Percentiles rank a stretch among this genome's conserved stretches.
phyloP scores from a whole-genome alignment of 2,797 vertebrate species.

The Lacerta bilineata region DNA sequence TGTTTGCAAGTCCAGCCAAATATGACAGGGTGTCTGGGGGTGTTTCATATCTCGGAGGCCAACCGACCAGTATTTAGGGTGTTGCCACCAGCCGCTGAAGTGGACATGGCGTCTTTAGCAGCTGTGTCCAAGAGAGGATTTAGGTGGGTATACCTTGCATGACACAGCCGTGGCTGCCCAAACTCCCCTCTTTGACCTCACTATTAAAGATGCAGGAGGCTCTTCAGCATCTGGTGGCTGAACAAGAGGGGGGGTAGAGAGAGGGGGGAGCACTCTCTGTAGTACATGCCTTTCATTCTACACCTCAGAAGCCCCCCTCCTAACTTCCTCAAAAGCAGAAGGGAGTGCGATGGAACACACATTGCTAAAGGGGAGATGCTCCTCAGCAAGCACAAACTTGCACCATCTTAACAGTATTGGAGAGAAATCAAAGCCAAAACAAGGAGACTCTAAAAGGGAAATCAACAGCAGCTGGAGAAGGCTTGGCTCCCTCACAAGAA shows the following conservation, averaged over 20 bases:
- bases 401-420: background rate
- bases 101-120: background rate
- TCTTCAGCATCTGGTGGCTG: background rate
- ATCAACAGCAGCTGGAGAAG: background rate
- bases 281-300: background rate
- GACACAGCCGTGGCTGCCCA: background rate
- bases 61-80: too few species aligned
- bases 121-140: background rate
- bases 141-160: background rate
- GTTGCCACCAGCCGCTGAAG: background rate
- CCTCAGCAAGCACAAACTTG: background rate
- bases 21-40: too few species aligned
- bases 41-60: too few species aligned
- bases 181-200: background rate
- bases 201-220: background rate
- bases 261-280: background rate
- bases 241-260: too few species aligned
- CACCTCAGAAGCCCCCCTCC: background rate
- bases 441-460: background rate
- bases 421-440: background rate
- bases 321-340: too few species aligned
- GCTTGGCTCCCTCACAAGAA: too few species aligned
- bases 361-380: too few species aligned
- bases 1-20: too few species aligned
- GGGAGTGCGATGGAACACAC: fast-evolving